These are phyloP conservation scores for Lithophane socia DNA, from an alignment of 2,888 invertebrate genomes.

Conservation along the genomic window DNA sequence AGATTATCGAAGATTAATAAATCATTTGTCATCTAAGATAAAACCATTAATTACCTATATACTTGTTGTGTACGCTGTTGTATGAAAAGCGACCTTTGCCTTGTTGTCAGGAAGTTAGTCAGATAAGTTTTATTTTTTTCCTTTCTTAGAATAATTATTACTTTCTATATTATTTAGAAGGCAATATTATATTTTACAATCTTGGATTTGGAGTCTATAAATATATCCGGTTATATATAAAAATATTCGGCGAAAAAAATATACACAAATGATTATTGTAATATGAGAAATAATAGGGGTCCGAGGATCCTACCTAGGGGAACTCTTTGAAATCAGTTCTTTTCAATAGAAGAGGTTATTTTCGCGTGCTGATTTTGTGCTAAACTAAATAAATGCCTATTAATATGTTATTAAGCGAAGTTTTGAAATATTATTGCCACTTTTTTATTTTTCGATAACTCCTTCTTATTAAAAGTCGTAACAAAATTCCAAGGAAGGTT, in stretches of 20 bases:
- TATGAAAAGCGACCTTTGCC: neutral
- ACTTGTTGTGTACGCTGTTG: neutral
- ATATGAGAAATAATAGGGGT: neutral
- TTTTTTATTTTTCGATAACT: neutral
- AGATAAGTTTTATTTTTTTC: neutral
- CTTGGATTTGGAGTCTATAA: neutral
- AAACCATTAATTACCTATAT: neutral
- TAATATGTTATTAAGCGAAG: neutral
- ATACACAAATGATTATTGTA: neutral
- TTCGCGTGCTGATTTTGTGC: neutral
- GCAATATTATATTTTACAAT: neutral
- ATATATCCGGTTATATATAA: too few species aligned
- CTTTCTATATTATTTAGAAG: neutral
- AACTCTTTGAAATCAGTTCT: neutral
- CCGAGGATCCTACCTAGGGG: neutral
- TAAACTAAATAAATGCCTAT: neutral
- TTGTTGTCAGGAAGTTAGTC: neutral
- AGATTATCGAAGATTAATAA: neutral
- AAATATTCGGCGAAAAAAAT: too few species aligned
- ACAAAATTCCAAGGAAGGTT: neutral
- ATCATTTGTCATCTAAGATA: neutral
- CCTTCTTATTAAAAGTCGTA: neutral
- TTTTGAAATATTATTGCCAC: neutral
- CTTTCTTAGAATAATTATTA: neutral
- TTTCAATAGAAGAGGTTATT: neutral